Base-by-base conservation (phyloP, 2,888 invertebrate species). In the Tillus elongatus region DNA sequence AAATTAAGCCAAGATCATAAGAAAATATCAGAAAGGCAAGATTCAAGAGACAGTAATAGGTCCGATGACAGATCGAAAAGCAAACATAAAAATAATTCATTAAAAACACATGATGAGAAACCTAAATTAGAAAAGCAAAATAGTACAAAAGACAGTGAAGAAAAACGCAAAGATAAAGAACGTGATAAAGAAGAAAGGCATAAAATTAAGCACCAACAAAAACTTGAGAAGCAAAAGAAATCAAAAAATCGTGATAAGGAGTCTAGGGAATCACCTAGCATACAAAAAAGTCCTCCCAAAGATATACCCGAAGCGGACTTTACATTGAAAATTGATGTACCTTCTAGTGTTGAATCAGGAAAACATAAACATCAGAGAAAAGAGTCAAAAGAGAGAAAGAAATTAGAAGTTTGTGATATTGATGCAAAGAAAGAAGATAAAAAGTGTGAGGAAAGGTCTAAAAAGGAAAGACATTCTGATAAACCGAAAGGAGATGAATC, bases 21-120 rank as follows among this genome's bases (percentile, higher is more conserved):
- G 43, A 76, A 74, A 54, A 50, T 67, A 32, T 56, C 65, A 2
- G 78, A 79, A 57, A 67, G 83, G 41, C 68, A 82, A 38, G 82
- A 84, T 56, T 82, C 82, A 29, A 83, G 82, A 66, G 84, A 84
- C 51, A 68, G 68, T 45, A 60, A 54, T 1, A 52, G 63, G 44
- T 63, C 56, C 3, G 56, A 59, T 9, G 57, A 61, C 4, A 59
- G 52, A 45, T 62, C 66, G 1, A 69, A 73, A 61, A 64, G 68
- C 3, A 76, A 75, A 62, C 74, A 74, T 46, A 73, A 70, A 57
- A 75, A 75, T 54, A 73, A 73, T 31, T 71, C 70, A 51, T 69
- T 72, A 9, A 74, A 73, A 58, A 63, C 72, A 35, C 65, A 74
- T 43, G 76, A 77, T 57, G 73, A 73, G 46, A 75, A 75, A 64